Evolutionary conservation across 1,140 invertebrate species (phyloP).

Genomic region (Lasaia peninsularis): DNA sequence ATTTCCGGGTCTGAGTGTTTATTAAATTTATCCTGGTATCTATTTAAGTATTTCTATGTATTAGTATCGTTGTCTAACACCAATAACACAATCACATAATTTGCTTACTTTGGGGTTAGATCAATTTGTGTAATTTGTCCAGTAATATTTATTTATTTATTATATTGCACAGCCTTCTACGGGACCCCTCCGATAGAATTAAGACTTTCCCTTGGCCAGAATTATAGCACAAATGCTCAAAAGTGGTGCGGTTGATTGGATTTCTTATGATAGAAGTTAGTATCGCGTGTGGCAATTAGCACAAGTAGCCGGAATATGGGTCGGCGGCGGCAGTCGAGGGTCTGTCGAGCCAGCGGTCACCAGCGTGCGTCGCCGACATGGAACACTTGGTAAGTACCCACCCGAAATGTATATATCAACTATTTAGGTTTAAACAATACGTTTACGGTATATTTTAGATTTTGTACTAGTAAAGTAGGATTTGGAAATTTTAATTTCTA

Average conservation of each 20-base stretch:
- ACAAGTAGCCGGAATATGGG: constrained; percentile 4
- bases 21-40: too few relatives aligned
- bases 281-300: not conserved
- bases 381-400: constrained; percentile 27
- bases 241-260: not conserved
- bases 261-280: not conserved
- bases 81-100: too few relatives aligned
- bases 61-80: too few relatives aligned
- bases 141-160: too few relatives aligned
- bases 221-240: not conserved
- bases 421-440: not conserved
- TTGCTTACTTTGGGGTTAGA: too few relatives aligned
- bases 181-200: not conserved
- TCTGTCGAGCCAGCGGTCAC: not conserved
- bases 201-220: not conserved
- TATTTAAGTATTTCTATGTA: too few relatives aligned
- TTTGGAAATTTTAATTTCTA: too few relatives aligned
- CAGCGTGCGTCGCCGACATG: not conserved
- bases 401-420: not conserved
- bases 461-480: too few relatives aligned
- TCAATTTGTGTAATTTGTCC: too few relatives aligned
- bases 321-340: constrained; percentile 1
- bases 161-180: not conserved
- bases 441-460: too few relatives aligned
- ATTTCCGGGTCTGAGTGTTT: too few relatives aligned